These are phyloP conservation scores for Alligator sinensis DNA, from an alignment of 2,113 vertebrate genomes.

Conservation along the genomic window DNA sequence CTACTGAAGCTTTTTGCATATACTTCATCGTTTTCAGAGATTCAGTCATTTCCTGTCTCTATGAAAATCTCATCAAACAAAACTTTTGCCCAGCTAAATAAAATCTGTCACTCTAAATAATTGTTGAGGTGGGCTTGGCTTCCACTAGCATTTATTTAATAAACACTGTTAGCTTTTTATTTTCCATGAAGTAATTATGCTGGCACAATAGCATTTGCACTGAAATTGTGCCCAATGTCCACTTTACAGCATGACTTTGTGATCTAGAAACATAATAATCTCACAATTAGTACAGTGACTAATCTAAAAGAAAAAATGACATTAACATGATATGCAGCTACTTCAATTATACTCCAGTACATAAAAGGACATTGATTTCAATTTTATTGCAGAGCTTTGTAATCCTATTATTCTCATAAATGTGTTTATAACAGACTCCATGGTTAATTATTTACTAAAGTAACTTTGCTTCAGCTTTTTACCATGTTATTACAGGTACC, in stretches of 20 bases:
- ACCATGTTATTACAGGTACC: background rate
- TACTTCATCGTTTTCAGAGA: background rate
- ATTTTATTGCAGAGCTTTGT: conserved; percentile 35
- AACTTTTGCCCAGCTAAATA: background rate
- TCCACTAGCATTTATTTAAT: background rate
- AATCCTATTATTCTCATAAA: conserved; percentile 25
- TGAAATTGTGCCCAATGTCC: conserved; percentile 37
- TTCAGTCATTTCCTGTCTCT: background rate
- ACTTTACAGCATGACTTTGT: background rate
- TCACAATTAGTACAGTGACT: background rate
- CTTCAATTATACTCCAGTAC: conserved; percentile 6
- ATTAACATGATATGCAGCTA: background rate
- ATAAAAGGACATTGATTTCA: background rate
- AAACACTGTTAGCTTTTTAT: background rate
- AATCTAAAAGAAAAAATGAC: conserved; percentile 16
- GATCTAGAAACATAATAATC: background rate
- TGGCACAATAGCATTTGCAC: background rate
- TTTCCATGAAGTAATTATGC: conserved; percentile 19
- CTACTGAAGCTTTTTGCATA: background rate
- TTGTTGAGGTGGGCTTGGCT: background rate
- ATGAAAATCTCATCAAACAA: background rate
- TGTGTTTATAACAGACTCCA: conserved; percentile 30
- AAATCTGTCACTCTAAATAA: background rate
- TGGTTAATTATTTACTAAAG: conserved; percentile 25
- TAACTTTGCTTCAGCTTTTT: background rate